Base-by-base conservation (phyloP, 2,888 invertebrate genomes). In the Mimumesa dahlbomi region DNA sequence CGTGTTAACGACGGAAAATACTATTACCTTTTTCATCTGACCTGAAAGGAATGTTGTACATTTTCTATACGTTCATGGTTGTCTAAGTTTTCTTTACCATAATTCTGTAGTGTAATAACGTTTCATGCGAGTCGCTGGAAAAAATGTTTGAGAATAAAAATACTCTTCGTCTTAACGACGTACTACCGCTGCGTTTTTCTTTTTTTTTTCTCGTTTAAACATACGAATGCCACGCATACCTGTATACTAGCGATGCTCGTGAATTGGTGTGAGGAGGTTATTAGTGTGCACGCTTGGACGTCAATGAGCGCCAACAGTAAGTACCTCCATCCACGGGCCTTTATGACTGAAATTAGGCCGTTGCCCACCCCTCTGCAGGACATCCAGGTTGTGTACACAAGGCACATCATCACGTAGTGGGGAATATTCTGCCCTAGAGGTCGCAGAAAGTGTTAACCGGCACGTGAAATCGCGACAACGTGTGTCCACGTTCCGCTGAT, bases 281-380 rank as follows among this genome's bases (percentile, higher is more conserved):
- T 92, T 69, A 96, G 90, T 88, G 94, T 96, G 86, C 95, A 94
- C 4, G 96, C 96, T 90, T 96, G 95, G n/a, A 97, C 96, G 86
- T 97, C 96, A 68, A 96, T 92, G 50, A 94, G 89, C 25, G 96
- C 95, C 11, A 96, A 91, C 74, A 96, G 89, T 68, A 95, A 90
- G 82, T 96, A 93, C 77, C 95, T 92, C 94, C 95, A 95, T 85
- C 94, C 95, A 87, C 94, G 92, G 84, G 92, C 92, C 80, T 92
- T 92, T 73, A 95, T 89, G 45, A 94, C 92, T 48, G 92, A 91
- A 77, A 93, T 91, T 42, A 95, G 88, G 66, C 92, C 92, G 62
- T 91, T 90, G 43, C 92, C 92, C 4, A 91, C 91, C 69, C 93
- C 92, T 79, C 93, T 92, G 89, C 94, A 95, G 1, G 95, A 93